Evolutionary conservation across 2,888 invertebrate species (phyloP).

Genomic region (Drosophila yooni): DNA sequence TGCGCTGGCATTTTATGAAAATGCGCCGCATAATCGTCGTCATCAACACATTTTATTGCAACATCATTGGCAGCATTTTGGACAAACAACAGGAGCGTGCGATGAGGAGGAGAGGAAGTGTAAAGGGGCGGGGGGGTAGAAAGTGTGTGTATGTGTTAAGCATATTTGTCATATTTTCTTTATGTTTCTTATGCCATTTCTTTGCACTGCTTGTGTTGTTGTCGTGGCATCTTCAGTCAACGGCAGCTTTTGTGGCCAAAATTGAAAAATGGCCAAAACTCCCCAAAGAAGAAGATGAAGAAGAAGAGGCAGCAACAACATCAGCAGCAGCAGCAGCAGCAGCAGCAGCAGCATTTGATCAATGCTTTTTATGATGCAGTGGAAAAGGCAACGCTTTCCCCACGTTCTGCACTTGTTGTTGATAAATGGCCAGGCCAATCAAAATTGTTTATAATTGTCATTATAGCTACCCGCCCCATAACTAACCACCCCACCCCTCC

Average conservation of each 20-base stretch:
- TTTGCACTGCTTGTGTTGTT: slow-evolving; percentile 3
- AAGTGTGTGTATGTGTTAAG: slow-evolving; percentile 15
- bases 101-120: neutral
- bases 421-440: slow-evolving; percentile 70
- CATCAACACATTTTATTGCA: slow-evolving; percentile 75
- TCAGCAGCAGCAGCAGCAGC: slow-evolving; percentile 18
- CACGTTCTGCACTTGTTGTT: slow-evolving; percentile 47
- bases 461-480: slow-evolving; percentile 23
- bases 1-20: slow-evolving; percentile 52
- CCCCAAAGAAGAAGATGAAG: slow-evolving; percentile 1
- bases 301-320: slow-evolving; percentile 20
- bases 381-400: neutral
- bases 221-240: slow-evolving; percentile 45
- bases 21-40: slow-evolving; percentile 73
- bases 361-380: slow-evolving; percentile 72
- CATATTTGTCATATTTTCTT: slow-evolving; percentile 57
- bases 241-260: slow-evolving; percentile 39
- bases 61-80: slow-evolving; percentile 65
- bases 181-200: slow-evolving; percentile 38
- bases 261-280: slow-evolving; percentile 59
- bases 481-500: neutral
- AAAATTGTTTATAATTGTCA: slow-evolving; percentile 79
- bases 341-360: slow-evolving; percentile 43
- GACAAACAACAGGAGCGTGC: neutral
- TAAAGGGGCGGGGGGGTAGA: neutral